A percentile compares a stretch with the other conserved stretches of the same genome.
phyloP scores from a whole-genome alignment of 2,888 invertebrate species.

The Eupithecia centaureata region DNA sequence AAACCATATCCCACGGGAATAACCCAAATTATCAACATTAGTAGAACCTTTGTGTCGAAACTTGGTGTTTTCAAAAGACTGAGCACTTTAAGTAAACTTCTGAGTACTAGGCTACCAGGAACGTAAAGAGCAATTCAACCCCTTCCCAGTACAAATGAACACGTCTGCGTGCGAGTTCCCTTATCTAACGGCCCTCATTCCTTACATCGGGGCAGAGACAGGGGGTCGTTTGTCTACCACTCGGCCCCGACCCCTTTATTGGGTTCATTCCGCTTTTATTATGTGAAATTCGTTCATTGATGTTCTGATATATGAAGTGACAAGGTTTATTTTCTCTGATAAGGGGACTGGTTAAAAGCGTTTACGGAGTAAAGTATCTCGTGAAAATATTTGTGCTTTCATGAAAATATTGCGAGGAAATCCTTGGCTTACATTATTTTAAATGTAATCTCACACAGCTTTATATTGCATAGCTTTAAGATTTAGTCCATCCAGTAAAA shows the following conservation, averaged over 20 bases:
- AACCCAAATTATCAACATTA: neutral
- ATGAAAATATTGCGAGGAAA: neutral
- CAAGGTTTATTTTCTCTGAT: conserved; percentile 15
- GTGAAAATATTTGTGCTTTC: neutral
- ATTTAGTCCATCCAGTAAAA: neutral
- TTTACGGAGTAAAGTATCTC: neutral
- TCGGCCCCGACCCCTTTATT: conserved; percentile 29
- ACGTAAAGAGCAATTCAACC: conserved; percentile 42
- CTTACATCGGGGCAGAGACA: conserved; percentile 56
- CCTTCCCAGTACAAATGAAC: conserved; percentile 39
- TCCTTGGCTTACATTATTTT: neutral
- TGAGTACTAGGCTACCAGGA: conserved; percentile 26
- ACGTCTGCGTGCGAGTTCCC: conserved; percentile 50
- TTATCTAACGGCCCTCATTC: conserved; percentile 69
- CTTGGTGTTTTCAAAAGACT: neutral
- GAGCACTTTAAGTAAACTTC: conserved; percentile 11
- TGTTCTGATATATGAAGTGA: conserved; percentile 21
- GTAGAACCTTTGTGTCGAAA: neutral
- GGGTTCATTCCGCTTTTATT: conserved; percentile 32
- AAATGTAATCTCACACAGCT: neutral
- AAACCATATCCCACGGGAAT: no score
- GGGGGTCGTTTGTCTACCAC: conserved; percentile 34
- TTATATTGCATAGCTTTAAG: neutral
- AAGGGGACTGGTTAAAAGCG: neutral
- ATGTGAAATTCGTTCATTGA: conserved; percentile 31